Base-by-base conservation (phyloP, 2,888 invertebrate genomes). In the Drosophila kanekoi region DNA sequence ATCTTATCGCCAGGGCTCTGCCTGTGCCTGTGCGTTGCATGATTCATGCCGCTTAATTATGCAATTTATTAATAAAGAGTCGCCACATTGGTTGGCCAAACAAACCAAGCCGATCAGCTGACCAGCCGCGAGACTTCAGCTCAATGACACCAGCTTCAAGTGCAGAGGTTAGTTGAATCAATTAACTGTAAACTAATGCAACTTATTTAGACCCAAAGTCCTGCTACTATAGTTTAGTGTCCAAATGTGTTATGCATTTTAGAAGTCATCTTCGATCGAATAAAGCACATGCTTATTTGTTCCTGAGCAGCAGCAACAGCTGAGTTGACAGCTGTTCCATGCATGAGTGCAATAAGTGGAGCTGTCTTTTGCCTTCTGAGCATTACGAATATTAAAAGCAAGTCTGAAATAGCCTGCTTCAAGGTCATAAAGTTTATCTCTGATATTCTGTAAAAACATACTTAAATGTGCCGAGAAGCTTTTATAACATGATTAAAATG, bases 1-100 rank as follows among this genome's bases (percentile, higher is more conserved):
- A 77, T 77, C 70, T 77, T 78, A 78, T 77, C 78, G 66, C 41
- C 23, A 44, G 58, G 54, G 44, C 20, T 59, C 56, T 14, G 43
- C 20, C 20, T 14, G 43, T 51, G 48, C 43, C 38, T 18, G 35
- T 28, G 23, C 56, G 58, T 35, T 18, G 64, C 62, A 72, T 77
- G 71, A 77, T 51, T 78, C 76, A 79, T 67, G 64, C 49, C 60
- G 49, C 69, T 86, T 86, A 86, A 81, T 86, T 85, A 86, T 83
- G 84, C 81, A 81, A 82, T 81, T 85, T 86, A 86, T 81, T 85
- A 86, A 85, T 86, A 77, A 85, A 83, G 70, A 37, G 44, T 38
- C 16, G 44, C 32, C 45, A 48, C 52, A 40, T 45, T 35, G 35
- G 49, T 47, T 28, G 47, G 47, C 16, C 18, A 43, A 68, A 11